A percentile compares a stretch with the other conserved stretches of the same genome.
phyloP scores from a whole-genome alignment of 2,797 vertebrate species.

The Aulostomus chinensis region DNA sequence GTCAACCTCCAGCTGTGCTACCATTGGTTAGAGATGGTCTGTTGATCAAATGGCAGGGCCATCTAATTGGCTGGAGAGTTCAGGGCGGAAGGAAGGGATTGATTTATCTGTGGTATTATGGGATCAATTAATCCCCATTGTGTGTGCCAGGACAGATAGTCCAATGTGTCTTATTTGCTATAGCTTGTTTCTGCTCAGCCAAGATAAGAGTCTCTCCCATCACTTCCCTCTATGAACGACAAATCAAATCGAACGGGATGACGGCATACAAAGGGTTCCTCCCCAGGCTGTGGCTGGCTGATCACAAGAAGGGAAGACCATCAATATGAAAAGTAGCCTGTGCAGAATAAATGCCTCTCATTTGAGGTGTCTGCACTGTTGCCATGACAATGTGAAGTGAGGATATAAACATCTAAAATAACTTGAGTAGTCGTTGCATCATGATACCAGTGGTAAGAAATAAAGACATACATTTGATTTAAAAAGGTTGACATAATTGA shows the following conservation, averaged over 20 bases:
- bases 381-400: slow-evolving; percentile 46
- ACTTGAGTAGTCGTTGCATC: slow-evolving; percentile 9
- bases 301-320: slow-evolving; percentile 62
- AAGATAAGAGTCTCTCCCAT: slow-evolving; percentile 79
- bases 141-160: slow-evolving; percentile 86
- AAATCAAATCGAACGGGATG: slow-evolving; percentile 76
- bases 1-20: slow-evolving; percentile 43
- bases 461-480: too few relatives aligned
- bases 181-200: slow-evolving; percentile 79
- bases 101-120: slow-evolving; percentile 88
- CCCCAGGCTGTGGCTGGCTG: slow-evolving; percentile 64
- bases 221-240: slow-evolving; percentile 66
- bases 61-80: slow-evolving; percentile 74
- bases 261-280: slow-evolving; percentile 60
- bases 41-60: slow-evolving; percentile 68
- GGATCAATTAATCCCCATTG: slow-evolving; percentile 88
- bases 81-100: slow-evolving; percentile 74
- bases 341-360: slow-evolving; percentile 60
- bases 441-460: too few relatives aligned
- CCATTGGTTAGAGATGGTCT: slow-evolving; percentile 67
- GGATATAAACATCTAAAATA: slow-evolving; percentile 44
- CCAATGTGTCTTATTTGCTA: slow-evolving; percentile 81
- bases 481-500: too few relatives aligned
- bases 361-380: slow-evolving; percentile 51
- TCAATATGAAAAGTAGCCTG: slow-evolving; percentile 67